Evolutionary conservation across 2,797 vertebrate genomes (phyloP).

Genomic region (Hydrophis major): DNA sequence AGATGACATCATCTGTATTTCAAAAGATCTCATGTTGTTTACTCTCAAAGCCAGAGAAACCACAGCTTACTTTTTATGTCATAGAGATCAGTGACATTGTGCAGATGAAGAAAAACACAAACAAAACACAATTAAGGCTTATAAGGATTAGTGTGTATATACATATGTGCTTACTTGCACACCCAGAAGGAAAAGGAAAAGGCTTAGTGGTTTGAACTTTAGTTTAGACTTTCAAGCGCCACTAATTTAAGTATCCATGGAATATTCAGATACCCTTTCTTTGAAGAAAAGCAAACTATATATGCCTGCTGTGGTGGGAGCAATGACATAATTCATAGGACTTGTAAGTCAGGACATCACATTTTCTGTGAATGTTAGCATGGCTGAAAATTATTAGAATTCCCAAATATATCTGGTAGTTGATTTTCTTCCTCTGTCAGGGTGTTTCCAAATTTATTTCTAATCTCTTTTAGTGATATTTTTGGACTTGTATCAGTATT

Average conservation of each 20-base stretch:
- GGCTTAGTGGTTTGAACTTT: background rate
- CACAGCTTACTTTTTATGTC: background rate
- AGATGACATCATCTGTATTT: conserved; percentile 68
- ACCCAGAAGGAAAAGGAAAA: background rate
- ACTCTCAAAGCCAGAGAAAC: conserved; percentile 36
- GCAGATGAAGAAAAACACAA: conserved; percentile 55
- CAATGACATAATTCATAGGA: background rate
- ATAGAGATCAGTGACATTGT: conserved; percentile 31
- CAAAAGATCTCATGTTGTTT: conserved; percentile 31
- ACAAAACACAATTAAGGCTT: conserved; percentile 33
- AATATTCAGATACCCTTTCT: background rate
- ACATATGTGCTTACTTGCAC: background rate
- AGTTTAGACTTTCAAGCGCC: conserved; percentile 2
- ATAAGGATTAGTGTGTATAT: conserved; percentile 20
- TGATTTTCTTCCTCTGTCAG: background rate
- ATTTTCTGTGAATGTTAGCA: background rate
- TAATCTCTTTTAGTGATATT: background rate
- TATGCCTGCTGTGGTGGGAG: background rate
- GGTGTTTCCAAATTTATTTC: background rate
- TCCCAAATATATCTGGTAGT: background rate
- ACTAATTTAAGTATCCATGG: conserved; percentile 16
- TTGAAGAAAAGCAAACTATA: background rate
- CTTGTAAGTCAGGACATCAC: background rate
- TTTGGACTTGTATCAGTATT: background rate
- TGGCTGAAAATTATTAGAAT: background rate